phyloP scores from a whole-genome alignment of 2,113 vertebrate species.

The Formicarius rufipectus region DNA sequence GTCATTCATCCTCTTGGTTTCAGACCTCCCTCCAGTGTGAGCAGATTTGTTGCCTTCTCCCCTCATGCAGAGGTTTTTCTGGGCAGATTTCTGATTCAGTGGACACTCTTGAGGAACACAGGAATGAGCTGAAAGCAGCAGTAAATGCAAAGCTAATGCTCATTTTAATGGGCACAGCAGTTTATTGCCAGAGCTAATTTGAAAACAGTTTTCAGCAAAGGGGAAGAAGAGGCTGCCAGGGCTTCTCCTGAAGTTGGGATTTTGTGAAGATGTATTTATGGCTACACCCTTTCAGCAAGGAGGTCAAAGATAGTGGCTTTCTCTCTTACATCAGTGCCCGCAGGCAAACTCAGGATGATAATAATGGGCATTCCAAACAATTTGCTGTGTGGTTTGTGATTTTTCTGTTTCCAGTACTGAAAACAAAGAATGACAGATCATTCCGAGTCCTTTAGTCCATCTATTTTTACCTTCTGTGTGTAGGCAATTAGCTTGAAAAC shows the following conservation, averaged over 20 bases:
- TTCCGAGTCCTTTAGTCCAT: not conserved
- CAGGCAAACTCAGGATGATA: not conserved
- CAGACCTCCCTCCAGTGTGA: not conserved
- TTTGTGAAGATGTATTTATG: not conserved
- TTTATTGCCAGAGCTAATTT: not conserved
- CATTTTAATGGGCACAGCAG: not conserved
- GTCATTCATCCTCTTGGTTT: not conserved
- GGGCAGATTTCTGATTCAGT: not conserved
- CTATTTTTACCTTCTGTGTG: not conserved
- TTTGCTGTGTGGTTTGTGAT: not conserved
- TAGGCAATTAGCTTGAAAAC: not conserved
- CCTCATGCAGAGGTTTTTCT: not conserved
- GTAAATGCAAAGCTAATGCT: not conserved
- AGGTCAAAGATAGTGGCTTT: not conserved
- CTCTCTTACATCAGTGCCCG: not conserved
- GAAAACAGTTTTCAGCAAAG: not conserved
- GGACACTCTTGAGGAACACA: not conserved
- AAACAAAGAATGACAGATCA: not conserved
- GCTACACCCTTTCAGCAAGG: not conserved
- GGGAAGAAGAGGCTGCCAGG: not conserved
- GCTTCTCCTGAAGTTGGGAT: not conserved
- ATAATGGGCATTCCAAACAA: not conserved
- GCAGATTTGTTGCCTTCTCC: not conserved
- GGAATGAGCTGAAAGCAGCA: not conserved
- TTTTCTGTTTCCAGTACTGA: not conserved